Conservation (phyloP, 2,888 invertebrate genomes). For the Palloptera scutellata region DNA sequence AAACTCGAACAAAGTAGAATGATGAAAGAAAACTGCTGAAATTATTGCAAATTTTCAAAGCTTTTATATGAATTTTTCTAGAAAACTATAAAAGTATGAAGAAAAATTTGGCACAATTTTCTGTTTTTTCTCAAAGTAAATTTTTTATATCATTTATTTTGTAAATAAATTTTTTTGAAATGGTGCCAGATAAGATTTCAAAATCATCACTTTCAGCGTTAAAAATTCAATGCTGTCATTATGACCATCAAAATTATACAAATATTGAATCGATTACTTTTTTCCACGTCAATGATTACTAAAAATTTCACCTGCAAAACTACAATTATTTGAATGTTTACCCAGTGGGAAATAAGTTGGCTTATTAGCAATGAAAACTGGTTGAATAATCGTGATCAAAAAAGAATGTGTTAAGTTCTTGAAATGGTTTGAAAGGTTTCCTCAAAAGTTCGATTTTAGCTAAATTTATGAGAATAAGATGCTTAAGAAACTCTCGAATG, state of each 20-base stretch:
- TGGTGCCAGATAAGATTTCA: constrained; percentile 5
- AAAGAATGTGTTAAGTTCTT: too few species aligned
- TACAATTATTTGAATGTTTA: too few species aligned
- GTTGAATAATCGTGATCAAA: too few species aligned
- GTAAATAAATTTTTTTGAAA: constrained; percentile 16
- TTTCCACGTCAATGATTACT: not conserved
- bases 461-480: too few species aligned
- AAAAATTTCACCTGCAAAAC: too few species aligned
- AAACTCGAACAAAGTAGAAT: constrained; percentile 15
- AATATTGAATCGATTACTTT: constrained; percentile 26
- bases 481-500: too few species aligned
- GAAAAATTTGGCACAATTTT: constrained; percentile 14
- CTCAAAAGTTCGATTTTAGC: too few species aligned
- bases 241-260: constrained; percentile 17
- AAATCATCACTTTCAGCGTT: too few species aligned
- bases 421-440: too few species aligned
- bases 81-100: not conserved
- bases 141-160: constrained; percentile 13
- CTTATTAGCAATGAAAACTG: too few species aligned
- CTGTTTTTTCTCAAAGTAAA: constrained; percentile 4
- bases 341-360: too few species aligned
- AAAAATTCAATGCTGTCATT: constrained; percentile 4
- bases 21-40: not conserved
- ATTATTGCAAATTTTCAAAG: constrained; percentile 16
- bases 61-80: constrained; percentile 1